phyloP scores from a whole-genome alignment of 2,113 vertebrate species.

The Aptenodytes patagonicus region DNA sequence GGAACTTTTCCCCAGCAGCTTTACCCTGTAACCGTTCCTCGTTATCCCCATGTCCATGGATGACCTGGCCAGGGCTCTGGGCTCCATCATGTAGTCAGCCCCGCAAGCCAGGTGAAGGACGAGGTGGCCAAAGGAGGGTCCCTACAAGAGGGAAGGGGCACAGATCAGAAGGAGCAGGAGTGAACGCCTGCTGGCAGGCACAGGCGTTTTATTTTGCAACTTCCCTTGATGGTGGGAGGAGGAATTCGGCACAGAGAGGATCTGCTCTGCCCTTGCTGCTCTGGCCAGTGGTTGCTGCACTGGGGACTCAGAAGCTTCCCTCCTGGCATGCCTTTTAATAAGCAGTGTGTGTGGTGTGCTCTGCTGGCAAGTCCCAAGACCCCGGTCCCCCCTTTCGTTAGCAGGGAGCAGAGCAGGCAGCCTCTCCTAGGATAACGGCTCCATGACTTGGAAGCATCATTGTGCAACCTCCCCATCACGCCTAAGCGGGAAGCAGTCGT shows the following conservation, averaged over 20 bases:
- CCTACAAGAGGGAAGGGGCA: neutral
- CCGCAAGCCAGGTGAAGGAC: neutral
- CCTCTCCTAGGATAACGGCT: neutral
- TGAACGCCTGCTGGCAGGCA: neutral
- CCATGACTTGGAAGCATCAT: rapidly evolving
- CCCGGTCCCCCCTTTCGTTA: rapidly evolving
- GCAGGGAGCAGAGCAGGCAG: neutral
- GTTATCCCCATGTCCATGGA: rapidly evolving
- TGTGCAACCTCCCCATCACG: neutral
- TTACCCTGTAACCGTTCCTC: neutral
- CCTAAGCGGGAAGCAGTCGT: rapidly evolving
- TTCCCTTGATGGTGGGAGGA: neutral
- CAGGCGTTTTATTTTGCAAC: neutral
- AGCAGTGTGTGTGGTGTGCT: neutral
- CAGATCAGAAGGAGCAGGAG: neutral
- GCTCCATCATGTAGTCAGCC: neutral
- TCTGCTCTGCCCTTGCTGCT: neutral
- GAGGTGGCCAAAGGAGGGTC: neutral
- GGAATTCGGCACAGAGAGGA: neutral
- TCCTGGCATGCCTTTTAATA: neutral
- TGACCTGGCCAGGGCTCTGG: neutral
- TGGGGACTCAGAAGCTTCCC: neutral
- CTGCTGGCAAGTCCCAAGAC: neutral
- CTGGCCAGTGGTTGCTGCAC: rapidly evolving
- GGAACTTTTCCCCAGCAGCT: neutral